A percentile compares a stretch with the other conserved stretches of the same genome.
These are phyloP conservation scores for Spodoptera picta DNA, from an alignment of 2,888 invertebrate species.

Conservation along the genomic window DNA sequence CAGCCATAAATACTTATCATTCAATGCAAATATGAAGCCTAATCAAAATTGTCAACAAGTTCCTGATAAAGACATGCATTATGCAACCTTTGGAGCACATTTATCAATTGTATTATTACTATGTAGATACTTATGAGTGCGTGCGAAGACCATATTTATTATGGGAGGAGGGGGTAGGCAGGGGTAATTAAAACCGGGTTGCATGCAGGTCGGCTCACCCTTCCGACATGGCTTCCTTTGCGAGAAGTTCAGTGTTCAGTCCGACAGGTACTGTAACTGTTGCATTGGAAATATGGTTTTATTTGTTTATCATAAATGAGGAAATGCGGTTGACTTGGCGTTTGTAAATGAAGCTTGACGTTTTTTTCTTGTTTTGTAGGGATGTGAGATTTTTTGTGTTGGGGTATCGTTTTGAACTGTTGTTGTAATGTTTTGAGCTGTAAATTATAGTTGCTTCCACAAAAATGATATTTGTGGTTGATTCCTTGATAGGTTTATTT, in stretches of 20 bases:
- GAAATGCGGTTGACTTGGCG: slow-evolving; percentile 55
- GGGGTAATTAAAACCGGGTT: slow-evolving; percentile 70
- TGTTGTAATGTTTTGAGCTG: too few relatives aligned
- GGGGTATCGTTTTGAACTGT: too few relatives aligned
- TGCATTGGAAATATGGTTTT: slow-evolving; percentile 57
- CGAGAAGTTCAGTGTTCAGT: slow-evolving; percentile 58
- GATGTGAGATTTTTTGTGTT: background rate
- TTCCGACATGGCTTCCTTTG: slow-evolving; percentile 67
- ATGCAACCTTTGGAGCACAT: slow-evolving; percentile 43
- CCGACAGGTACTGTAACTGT: slow-evolving; percentile 51
- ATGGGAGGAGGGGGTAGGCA: slow-evolving; percentile 64
- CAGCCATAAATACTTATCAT: slow-evolving; percentile 7
- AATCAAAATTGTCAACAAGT: slow-evolving; percentile 43
- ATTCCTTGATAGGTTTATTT: too few relatives aligned
- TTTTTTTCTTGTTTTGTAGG: slow-evolving; percentile 5
- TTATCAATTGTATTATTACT: slow-evolving; percentile 63
- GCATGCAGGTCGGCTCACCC: slow-evolving; percentile 62
- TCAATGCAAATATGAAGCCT: background rate
- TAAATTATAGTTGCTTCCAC: too few relatives aligned
- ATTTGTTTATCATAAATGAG: slow-evolving; percentile 57
- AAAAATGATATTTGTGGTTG: too few relatives aligned
- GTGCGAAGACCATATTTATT: slow-evolving; percentile 75
- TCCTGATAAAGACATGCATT: slow-evolving; percentile 27
- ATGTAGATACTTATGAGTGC: slow-evolving; percentile 60
- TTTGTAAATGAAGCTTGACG: slow-evolving; percentile 46